Evolutionary conservation across 2,888 invertebrate species (phyloP), one percentile per base, ranked within the genome.

Genomic region (Agonopterix alstromeriana): DNA sequence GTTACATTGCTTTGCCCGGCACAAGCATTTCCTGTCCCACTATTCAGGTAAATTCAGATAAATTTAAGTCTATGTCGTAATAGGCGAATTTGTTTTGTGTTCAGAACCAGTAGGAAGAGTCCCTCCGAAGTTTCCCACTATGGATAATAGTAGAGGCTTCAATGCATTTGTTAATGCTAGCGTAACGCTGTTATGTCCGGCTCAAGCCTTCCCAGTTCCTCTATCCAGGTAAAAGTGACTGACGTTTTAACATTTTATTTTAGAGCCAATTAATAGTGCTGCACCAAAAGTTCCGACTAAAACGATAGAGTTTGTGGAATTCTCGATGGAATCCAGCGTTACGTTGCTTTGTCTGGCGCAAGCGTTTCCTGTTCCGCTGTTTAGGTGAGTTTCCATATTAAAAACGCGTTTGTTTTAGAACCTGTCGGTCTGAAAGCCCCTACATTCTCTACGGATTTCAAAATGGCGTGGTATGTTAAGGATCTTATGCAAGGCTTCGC

Each of bases 221-320:
- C 73, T 84, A 51, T 93, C 90, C 84, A 92, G 92, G 93, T 93
- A 90, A 82, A 54, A 52, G 63, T 63, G 51, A n/a, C 35, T 40
- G 12, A 35, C 10, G 17, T 45, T 11, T 48, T n/a, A 11, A 1
- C 27, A 66, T 74, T 72, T 74, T 70, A 63, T 82, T 84, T 68
- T 85, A 94, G 94, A 94, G 62, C 93, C 94, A 48, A 90, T 93
- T 60, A 93, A 93, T 87, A 93, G 93, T 68, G 90, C 93, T 45
- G 90, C 91, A 59, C 94, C 94, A 48, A 92, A 92, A 82, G 91
- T 93, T 53, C 90, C 91, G 44, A 90, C 77, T 58, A 84, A 85
- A 77, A 84, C 78, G 36, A 85, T 88, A 60, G 83, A 87, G 63
- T 86, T 87, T 56, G 72, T 86, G 74, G 81, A 83, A 64, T 82